Evolutionary conservation across 2,888 invertebrate species (phyloP).

Genomic region (Oscheius sp.): DNA sequence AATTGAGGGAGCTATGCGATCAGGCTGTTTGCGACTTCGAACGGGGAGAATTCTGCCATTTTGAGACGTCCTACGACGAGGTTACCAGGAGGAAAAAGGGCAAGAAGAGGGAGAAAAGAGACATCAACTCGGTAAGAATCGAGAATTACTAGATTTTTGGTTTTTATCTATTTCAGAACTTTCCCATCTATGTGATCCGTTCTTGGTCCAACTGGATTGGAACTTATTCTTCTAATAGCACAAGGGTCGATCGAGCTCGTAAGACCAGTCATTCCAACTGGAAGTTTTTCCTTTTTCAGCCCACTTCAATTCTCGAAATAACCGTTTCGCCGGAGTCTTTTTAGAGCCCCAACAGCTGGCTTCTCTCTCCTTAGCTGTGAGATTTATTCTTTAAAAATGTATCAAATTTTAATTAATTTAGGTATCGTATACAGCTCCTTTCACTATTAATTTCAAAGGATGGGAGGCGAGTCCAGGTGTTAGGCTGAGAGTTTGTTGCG

Average conservation of each 20-base stretch:
- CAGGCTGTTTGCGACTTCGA: conserved; percentile 7
- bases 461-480: conserved; percentile 64
- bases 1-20: conserved; percentile 9
- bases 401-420: conserved; percentile 4
- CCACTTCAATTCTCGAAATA: conserved; percentile 51
- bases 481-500: conserved; percentile 62
- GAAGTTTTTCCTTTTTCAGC: conserved; percentile 38
- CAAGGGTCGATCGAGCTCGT: conserved; percentile 59
- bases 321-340: conserved; percentile 62
- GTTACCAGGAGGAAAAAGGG: conserved; percentile 23
- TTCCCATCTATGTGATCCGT: conserved; percentile 46
- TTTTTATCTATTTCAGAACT: conserved; percentile 25
- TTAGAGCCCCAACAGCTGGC: conserved; percentile 59
- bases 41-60: conserved; percentile 39
- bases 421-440: conserved; percentile 30
- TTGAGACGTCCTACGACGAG: conserved; percentile 47
- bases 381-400: background rate
- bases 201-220: conserved; percentile 67
- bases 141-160: background rate
- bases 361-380: conserved; percentile 48
- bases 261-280: background rate
- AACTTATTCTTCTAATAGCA: conserved; percentile 39
- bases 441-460: conserved; percentile 47
- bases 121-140: background rate
- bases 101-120: background rate